Percentiles rank a stretch among this genome's conserved stretches.
Evolutionary conservation across 2,888 invertebrate genomes (phyloP).

Genomic region (Hylaea fasciaria): DNA sequence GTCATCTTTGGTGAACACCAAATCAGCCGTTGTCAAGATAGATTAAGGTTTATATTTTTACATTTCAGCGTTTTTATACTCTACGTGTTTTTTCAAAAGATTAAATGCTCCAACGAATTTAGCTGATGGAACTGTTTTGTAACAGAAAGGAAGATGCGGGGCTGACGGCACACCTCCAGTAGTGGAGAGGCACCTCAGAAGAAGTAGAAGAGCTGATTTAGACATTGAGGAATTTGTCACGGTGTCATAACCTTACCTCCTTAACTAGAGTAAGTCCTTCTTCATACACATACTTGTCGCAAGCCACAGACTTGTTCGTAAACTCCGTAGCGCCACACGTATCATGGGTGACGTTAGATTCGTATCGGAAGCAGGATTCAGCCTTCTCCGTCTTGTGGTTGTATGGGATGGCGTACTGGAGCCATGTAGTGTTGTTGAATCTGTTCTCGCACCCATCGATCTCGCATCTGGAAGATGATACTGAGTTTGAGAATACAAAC

Average conservation of each 20-base stretch:
- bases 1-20: too few relatives aligned
- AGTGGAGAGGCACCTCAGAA: too few relatives aligned
- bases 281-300: slow-evolving; percentile 70
- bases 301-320: slow-evolving; percentile 59
- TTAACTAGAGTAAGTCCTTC: slow-evolving; percentile 68
- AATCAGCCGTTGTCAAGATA: too few relatives aligned
- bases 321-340: slow-evolving; percentile 66
- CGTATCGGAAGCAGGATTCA: slow-evolving; percentile 61
- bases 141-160: too few relatives aligned
- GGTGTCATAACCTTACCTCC: slow-evolving; percentile 58
- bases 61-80: too few relatives aligned
- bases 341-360: slow-evolving; percentile 48
- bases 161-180: too few relatives aligned
- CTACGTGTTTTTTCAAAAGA: too few relatives aligned
- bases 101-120: too few relatives aligned
- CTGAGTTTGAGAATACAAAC: neutral
- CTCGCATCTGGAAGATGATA: slow-evolving; percentile 62
- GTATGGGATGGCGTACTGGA: slow-evolving; percentile 67
- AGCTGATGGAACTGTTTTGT: too few relatives aligned
- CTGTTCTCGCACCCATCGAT: slow-evolving; percentile 71
- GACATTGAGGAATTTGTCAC: too few relatives aligned
- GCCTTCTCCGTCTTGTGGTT: slow-evolving; percentile 51
- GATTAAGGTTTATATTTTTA: too few relatives aligned
- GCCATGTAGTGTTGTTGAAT: slow-evolving; percentile 78
- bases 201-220: too few relatives aligned